Base-by-base conservation (phyloP, 1,140 invertebrate genomes). In the Neotoxoptera formosana region DNA sequence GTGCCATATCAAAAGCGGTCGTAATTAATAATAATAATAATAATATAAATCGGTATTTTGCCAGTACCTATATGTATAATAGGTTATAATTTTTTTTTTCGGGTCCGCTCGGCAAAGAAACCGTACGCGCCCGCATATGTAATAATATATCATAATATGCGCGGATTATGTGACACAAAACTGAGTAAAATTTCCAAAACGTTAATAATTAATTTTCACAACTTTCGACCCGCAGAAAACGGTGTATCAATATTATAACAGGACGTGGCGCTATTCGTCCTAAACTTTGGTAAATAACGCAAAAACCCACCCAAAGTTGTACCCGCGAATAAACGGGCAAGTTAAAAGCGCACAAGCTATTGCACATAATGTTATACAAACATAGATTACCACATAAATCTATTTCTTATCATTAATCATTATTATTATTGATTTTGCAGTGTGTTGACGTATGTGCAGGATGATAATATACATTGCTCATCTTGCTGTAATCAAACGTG, bases 161-260 rank as follows among this genome's bases (percentile, higher is more conserved):
- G 14, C 4, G n/a, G 14, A 76, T 76, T 76, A 76, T 4, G 60
- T 76, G 60, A 76, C 60, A n/a, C 14, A 76, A 76, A 76, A 76
- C 60, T 76, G 60, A 17, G 60, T 76, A 76, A 76, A 76, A 76
- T 76, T 76, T 76, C 6, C 11, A 34, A 76, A 76, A 76, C n/a
- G 60, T 76, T n/a, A 34, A 76, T 76, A 76, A 76, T 76, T 76
- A 76, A 76, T 76, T 76, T 76, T 76, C 60, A 30, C n/a, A 76
- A 76, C 60, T 76, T 76, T 76, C 14, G 30, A 76, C 30, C 30
- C 60, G 4, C 60, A 76, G 60, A 76, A n/a, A 67, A 76, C 30
- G 6, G 30, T 34, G 60, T 76, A 76, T n/a, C 30, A 76, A 76
- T 76, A 76, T 76, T 76, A 17, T 76, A n/a, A 76, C 30, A 76